Evolutionary conservation across 92 coral and sea anemone species (phyloP).

Genomic region (Pocillopora meandrina): DNA sequence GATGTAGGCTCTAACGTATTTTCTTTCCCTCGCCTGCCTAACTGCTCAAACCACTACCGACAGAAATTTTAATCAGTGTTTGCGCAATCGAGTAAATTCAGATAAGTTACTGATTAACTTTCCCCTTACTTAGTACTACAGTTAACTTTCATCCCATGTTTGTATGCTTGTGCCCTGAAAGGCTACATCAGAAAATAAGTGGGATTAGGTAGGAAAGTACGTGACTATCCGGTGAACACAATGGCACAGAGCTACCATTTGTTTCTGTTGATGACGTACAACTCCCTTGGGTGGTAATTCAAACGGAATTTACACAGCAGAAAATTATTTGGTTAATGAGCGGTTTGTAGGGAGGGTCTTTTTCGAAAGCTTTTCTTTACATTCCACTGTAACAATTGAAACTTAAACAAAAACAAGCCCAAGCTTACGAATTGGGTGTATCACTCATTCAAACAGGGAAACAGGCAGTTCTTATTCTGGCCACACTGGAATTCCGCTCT

Average conservation of each 20-base stretch:
- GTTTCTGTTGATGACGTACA: not conserved
- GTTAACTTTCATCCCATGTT: no score
- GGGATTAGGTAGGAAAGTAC: not conserved
- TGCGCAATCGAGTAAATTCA: not conserved
- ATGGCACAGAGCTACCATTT: not conserved
- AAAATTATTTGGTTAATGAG: not conserved
- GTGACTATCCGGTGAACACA: not conserved
- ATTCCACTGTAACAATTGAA: constrained; percentile 29
- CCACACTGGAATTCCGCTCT: not conserved
- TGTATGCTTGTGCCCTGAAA: no score
- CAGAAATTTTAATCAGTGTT: not conserved
- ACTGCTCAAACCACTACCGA: not conserved
- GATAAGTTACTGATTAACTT: no score
- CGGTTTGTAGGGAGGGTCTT: constrained; percentile 27
- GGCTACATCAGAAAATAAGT: no score
- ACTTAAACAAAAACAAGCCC: not conserved
- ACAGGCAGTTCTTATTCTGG: not conserved
- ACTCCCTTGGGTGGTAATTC: constrained; percentile 4
- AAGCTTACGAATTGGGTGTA: not conserved
- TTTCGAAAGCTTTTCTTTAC: not conserved
- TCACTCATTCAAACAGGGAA: not conserved
- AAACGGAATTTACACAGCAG: not conserved
- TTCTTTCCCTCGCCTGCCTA: not conserved
- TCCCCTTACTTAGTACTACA: no score
- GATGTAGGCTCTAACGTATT: not conserved